Evolutionary conservation across 2,797 vertebrate genomes (phyloP), one percentile per base, ranked within the genome.

Genomic region (Channa striata): DNA sequence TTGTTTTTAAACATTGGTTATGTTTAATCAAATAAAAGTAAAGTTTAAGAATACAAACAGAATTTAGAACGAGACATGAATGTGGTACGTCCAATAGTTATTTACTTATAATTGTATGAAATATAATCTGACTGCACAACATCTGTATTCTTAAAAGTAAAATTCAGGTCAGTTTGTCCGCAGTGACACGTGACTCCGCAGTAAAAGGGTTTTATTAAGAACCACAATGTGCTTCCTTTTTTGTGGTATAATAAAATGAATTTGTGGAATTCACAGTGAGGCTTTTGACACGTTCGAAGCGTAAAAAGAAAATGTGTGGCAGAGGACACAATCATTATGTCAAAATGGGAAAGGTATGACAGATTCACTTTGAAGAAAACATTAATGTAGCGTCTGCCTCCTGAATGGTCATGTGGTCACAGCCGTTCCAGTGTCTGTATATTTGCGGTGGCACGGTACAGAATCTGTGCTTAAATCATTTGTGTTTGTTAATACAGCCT

Each of bases 131-230:
- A 51, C 69, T 84, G 57, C 68, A 62, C 60, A 61, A 52, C 81
- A 85, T 87, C 84, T 85, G 86, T n/a, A n/a, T 82, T 81, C 80
- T 86, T 68, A 85, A 58, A 73, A 81, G 68, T 60, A 73, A 72
- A 74, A 87, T 80, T 72, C 74, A 86, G 87, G 88, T 90, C 87
- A 87, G 57, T 80, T 85, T 86, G 80, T 78, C 76, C 79, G 52
- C 12, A 21, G 66, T 86, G 81, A 82, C 66, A 65, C 74, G 74
- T 78, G 56, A 59, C 51, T 74, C 67, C 48, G 61, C 74, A 30
- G 20, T 75, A 49, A 46, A 59, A 50, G 34, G 39, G 57, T 19
- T 72, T 70, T 46, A 60, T 57, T 37, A 48, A 53, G 19, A 33
- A 16, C 2, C 43, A 42, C 62, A 58, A 5, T 52, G 2, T 49